Evolutionary conservation across 2,888 invertebrate species (phyloP).

Genomic region (Drosophila austrosaltans): DNA sequence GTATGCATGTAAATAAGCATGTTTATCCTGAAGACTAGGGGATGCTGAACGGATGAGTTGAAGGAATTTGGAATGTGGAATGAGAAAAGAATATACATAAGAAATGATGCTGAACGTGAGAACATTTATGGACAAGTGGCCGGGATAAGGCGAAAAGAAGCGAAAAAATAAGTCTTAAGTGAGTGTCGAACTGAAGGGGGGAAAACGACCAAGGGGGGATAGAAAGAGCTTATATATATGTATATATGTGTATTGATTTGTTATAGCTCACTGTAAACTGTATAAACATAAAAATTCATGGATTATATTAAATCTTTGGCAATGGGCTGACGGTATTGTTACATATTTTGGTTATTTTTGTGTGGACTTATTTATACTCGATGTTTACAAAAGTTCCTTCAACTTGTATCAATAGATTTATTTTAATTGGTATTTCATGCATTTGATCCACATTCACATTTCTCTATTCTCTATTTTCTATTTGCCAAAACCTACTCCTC

Average conservation of each 20-base stretch:
- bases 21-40: background rate
- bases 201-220: conserved; percentile 30
- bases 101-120: conserved; percentile 7
- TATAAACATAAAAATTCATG: too few species aligned
- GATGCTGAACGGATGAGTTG: background rate
- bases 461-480: background rate
- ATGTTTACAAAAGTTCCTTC: too few species aligned
- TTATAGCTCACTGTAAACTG: background rate
- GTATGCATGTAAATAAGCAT: conserved; percentile 51
- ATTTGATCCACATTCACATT: background rate
- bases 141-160: conserved; percentile 2
- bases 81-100: background rate
- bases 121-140: conserved; percentile 22
- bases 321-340: too few species aligned
- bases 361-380: too few species aligned
- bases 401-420: too few species aligned
- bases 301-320: too few species aligned
- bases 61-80: background rate
- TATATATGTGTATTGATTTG: conserved; percentile 5
- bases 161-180: conserved; percentile 1
- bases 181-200: background rate
- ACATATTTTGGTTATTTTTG: too few species aligned
- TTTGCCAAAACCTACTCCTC: background rate
- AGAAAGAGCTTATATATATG: background rate
- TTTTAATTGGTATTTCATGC: too few species aligned